Evolutionary conservation across 2,888 invertebrate genomes (phyloP), one percentile per base, ranked within the genome.

Genomic region (Tolmerus cingulatus): DNA sequence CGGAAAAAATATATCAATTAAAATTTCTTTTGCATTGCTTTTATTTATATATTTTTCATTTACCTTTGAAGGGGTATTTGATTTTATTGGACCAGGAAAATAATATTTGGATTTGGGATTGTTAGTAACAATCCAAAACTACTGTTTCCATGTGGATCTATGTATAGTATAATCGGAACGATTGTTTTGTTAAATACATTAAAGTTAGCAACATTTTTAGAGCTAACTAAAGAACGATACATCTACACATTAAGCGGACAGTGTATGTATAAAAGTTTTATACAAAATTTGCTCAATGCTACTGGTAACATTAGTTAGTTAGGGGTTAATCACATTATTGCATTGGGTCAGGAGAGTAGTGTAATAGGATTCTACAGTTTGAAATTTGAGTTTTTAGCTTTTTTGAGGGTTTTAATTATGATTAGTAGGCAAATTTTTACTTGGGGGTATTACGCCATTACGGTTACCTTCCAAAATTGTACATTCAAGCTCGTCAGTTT

Each of bases 401-500:
- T n/a, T 46, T 81, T 37, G 51, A n/a, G 30, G 81, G 34, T 81
- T 34, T 43, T 81, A 16, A 43, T 14, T 23, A 1, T 43, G 7
- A 74, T 85, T 85, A 85, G 46, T 79, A 23, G 51, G 34, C 66
- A 19, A 27, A 27, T 12, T 66, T 40, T 86, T 30, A 27, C 9
- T 19, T 40, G 9, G 23, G 74, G 79, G 16, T 77, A 87, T 79
- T 88, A 34, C 34, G 34, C 34, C 34, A 34, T 34, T 34, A 43
- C 77, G 89, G 87, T 91, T 92, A 92, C 92, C 92, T 92, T 92
- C 90, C 78, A 91, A 90, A 87, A 90, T 90, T 66, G 91, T 91
- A 90, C 93, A 93, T 90, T 92, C 91, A 89, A 91, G 93, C 91
- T 95, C 95, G 90, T 95, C 95, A 19, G 94, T 93, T 88, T 93